Base-by-base conservation (phyloP, 2,113 vertebrate species). In the Pleuronectes platessa region DNA sequence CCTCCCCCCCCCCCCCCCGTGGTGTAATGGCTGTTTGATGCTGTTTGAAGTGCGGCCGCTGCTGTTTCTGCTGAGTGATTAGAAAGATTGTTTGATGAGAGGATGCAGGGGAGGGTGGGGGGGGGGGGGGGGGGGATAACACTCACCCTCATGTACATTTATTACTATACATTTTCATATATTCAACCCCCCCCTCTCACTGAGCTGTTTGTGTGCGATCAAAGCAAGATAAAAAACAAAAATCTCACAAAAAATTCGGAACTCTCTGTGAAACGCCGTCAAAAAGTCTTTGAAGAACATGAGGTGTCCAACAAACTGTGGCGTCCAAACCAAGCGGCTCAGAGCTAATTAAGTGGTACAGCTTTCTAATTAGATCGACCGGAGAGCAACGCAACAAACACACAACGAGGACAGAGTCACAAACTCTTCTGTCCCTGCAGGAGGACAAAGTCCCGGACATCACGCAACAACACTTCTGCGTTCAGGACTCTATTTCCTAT, bases 271-370 rank as follows among this genome's bases (percentile, higher is more conserved):
- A 85, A 83, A 69, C 20, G 27, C 61, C 61, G 72, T 61, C 47
- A 10, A 11, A 11, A 24, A 81, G 79, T 65, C 84, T 91, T 89
- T 89, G 90, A 89, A 88, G 76, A 88, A 88, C 82, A 85, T 79
- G 82, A 86, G 73, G 63, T 26, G 68, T 21, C 55, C 31, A 18
- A 68, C 73, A 68, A 63, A 61, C 58, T 67, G 58, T 62, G 40
- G 67, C 67, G 54, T 26, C 76, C 63, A 67, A 53, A 8, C 37
- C 18, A 78, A 67, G 35, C 69, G 60, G 60, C 70, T 49, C 70
- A 17, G 59, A 79, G 75, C 80, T 82, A 74, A 86, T 80, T 82
- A 89, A 67, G 40, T n/a, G 24, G 21, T 14, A 71, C 60, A 63
- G 8, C 47, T 40, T 42, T 62, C 73, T 74, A 55, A 81, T 86